Evolutionary conservation across 2,797 vertebrate genomes (phyloP).

Genomic region (Rhabdophis nuchalis): DNA sequence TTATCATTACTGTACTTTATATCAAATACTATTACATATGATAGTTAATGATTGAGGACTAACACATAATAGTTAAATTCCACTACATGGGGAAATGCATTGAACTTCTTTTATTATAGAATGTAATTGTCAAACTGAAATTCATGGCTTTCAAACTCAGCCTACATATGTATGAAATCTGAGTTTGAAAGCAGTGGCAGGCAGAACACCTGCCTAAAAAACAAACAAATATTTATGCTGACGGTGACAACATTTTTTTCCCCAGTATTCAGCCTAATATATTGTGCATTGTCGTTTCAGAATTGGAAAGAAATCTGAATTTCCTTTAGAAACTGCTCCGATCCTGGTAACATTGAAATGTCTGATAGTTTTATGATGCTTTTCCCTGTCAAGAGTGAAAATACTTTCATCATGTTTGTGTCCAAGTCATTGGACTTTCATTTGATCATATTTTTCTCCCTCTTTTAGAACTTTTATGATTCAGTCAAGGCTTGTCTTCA

Average conservation of each 20-base stretch:
- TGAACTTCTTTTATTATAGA: background rate
- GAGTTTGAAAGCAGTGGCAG: background rate
- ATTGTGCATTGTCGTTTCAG: background rate
- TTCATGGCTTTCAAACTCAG: background rate
- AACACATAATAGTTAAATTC: background rate
- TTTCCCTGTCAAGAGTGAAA: background rate
- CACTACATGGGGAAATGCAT: background rate
- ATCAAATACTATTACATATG: background rate
- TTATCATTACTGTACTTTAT: background rate
- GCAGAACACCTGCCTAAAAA: background rate
- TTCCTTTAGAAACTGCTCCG: background rate
- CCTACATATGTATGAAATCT: background rate
- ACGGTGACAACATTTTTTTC: background rate
- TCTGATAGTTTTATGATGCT: background rate
- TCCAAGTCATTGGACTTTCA: background rate
- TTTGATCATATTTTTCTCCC: background rate
- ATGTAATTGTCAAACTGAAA: background rate
- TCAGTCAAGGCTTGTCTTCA: background rate
- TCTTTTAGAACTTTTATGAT: background rate
- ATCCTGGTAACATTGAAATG: background rate
- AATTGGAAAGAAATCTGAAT: background rate
- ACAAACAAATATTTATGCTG: background rate
- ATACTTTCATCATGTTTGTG: background rate
- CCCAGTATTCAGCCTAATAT: background rate
- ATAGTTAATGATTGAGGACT: background rate